phyloP scores from a whole-genome alignment of 2,797 vertebrate genomes.

The Pangasius macronema region DNA sequence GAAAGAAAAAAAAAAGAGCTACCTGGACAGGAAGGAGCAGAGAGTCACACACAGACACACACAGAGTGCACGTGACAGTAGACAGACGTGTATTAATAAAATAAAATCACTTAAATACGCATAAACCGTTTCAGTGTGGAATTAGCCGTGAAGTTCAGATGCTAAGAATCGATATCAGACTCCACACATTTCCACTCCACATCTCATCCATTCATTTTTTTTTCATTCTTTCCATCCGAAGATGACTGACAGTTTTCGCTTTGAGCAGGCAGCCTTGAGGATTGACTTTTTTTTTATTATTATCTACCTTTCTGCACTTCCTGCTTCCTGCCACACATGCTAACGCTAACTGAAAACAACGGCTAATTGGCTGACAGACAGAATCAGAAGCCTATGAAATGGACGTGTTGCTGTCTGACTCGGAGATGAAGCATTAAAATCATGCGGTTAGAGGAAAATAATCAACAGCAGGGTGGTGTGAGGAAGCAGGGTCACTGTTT shows the following conservation, averaged over 20 bases:
- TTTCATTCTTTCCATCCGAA: background rate
- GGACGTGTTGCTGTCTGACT: background rate
- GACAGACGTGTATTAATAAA: background rate
- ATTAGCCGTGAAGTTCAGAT: background rate
- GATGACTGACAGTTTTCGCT: background rate
- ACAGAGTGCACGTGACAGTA: background rate
- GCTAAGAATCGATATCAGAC: background rate
- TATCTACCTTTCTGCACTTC: too few relatives aligned
- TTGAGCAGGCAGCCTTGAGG: background rate
- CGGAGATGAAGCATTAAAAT: background rate
- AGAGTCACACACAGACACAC: background rate
- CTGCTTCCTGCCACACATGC: background rate
- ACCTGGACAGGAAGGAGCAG: background rate
- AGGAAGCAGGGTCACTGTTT: background rate
- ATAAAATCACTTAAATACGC: background rate
- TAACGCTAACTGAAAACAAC: background rate
- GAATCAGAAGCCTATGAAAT: background rate
- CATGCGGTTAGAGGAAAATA: background rate
- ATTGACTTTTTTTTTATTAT: background rate
- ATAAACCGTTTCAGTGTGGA: background rate
- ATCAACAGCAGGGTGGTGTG: background rate
- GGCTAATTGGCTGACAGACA: background rate
- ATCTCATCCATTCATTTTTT: background rate
- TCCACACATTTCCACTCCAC: background rate
- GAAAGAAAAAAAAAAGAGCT: background rate